These are phyloP conservation scores for Idaea straminata DNA, from an alignment of 2,888 invertebrate species.

Conservation along the genomic window DNA sequence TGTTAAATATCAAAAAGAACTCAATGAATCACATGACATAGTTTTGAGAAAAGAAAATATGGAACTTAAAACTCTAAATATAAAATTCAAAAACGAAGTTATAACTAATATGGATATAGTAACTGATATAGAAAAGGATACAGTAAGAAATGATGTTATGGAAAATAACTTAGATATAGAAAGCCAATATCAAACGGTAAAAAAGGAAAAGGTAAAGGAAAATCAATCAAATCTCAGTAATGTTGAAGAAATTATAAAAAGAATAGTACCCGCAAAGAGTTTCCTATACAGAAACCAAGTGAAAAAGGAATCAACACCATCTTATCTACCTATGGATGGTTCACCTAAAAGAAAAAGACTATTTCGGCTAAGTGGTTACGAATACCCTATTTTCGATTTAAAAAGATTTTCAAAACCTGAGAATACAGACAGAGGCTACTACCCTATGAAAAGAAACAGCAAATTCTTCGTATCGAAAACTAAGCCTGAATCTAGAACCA, in stretches of 20 bases:
- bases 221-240: constrained; percentile 35
- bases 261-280: constrained; percentile 67
- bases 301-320: constrained; percentile 49
- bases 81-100: constrained; percentile 12
- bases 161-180: constrained; percentile 33
- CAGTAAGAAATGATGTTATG: constrained; percentile 11
- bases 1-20: constrained; percentile 46
- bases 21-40: constrained; percentile 9
- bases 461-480: constrained; percentile 51
- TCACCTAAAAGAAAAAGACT: constrained; percentile 52
- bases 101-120: constrained; percentile 11
- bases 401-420: constrained; percentile 55
- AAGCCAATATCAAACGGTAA: constrained; percentile 68
- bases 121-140: constrained; percentile 32
- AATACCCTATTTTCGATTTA: constrained; percentile 64
- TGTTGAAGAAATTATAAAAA: constrained; percentile 65
- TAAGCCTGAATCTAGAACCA: constrained; percentile 51
- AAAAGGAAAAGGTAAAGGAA: constrained; percentile 12
- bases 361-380: constrained; percentile 65
- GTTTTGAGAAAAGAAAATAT: constrained; percentile 5
- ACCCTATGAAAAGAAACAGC: constrained; percentile 61
- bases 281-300: constrained; percentile 67
- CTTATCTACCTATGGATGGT: constrained; percentile 70
- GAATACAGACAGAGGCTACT: constrained; percentile 64
- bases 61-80: not conserved